Conservation (phyloP, 2,797 vertebrate species). For the Euthynnus affinis region DNA sequence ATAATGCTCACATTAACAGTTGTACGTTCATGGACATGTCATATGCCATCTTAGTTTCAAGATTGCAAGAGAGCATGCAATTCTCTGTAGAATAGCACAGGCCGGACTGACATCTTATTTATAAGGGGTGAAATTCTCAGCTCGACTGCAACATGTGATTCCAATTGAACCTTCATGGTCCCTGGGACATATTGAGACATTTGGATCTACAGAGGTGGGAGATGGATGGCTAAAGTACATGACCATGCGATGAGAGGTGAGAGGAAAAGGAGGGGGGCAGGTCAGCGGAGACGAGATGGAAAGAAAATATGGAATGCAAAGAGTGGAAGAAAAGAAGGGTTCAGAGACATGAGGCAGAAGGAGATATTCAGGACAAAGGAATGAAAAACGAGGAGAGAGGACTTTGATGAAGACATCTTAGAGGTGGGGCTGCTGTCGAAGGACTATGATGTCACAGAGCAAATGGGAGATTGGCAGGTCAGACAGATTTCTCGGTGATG, state of each 20-base stretch:
- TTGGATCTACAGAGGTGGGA: conserved; percentile 77
- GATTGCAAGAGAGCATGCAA: conserved; percentile 11
- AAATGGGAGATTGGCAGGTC: conserved; percentile 59
- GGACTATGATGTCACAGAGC: conserved; percentile 51
- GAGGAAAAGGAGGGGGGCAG: conserved; percentile 38
- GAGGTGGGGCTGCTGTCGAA: conserved; percentile 63
- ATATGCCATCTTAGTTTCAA: conserved; percentile 20
- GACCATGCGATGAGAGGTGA: conserved; percentile 73
- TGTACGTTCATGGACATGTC: conserved; percentile 21
- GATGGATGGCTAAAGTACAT: conserved; percentile 84
- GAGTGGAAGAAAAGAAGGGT: conserved; percentile 47
- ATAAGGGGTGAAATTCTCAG: conserved; percentile 78
- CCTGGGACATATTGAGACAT: conserved; percentile 82
- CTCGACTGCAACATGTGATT: conserved; percentile 83
- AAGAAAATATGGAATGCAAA: conserved; percentile 52
- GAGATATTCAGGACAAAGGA: conserved; percentile 45
- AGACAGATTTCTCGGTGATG: conserved; percentile 55
- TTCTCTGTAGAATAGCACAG: conserved; percentile 36
- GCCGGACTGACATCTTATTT: conserved; percentile 80
- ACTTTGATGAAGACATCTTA: conserved; percentile 69
- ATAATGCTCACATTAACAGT: conserved; percentile 40
- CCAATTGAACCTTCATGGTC: conserved; percentile 81
- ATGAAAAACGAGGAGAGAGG: conserved; percentile 56
- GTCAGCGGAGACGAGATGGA: conserved; percentile 50
- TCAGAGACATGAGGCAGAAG: conserved; percentile 7